Conservation (phyloP, 2,797 vertebrate genomes). For the Melanitta fusca region DNA sequence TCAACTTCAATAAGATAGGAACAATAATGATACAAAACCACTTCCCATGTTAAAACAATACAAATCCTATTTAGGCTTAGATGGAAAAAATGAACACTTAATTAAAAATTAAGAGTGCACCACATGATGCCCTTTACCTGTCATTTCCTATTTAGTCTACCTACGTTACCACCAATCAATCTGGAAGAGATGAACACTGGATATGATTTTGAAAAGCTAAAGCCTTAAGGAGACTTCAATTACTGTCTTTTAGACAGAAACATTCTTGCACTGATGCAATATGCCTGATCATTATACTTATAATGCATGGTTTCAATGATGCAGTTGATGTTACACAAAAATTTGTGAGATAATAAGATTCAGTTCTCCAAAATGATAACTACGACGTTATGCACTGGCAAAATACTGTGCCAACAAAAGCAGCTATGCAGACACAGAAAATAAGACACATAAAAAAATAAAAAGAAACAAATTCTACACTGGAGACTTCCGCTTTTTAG, state of each 20-base stretch:
- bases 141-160: not conserved
- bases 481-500: accelerated
- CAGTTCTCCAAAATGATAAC: not conserved
- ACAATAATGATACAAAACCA: not conserved
- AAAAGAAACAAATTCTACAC: not conserved
- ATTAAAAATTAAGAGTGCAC: not conserved
- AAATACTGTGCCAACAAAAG: not conserved
- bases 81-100: not conserved
- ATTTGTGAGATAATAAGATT: not conserved
- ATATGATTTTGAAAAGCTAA: not conserved
- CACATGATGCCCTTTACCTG: not conserved
- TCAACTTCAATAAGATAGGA: not conserved
- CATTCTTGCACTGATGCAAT: not conserved
- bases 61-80: not conserved
- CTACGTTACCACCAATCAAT: not conserved
- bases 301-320: not conserved
- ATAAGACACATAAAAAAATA: not conserved
- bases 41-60: not conserved
- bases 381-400: not conserved
- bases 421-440: not conserved
- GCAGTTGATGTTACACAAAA: not conserved
- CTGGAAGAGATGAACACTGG: not conserved
- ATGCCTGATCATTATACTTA: not conserved
- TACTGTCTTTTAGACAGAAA: not conserved
- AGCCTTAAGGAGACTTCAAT: not conserved